Evolutionary conservation across 2,888 invertebrate genomes (phyloP).

Genomic region (Ornithoptera alexandrae): DNA sequence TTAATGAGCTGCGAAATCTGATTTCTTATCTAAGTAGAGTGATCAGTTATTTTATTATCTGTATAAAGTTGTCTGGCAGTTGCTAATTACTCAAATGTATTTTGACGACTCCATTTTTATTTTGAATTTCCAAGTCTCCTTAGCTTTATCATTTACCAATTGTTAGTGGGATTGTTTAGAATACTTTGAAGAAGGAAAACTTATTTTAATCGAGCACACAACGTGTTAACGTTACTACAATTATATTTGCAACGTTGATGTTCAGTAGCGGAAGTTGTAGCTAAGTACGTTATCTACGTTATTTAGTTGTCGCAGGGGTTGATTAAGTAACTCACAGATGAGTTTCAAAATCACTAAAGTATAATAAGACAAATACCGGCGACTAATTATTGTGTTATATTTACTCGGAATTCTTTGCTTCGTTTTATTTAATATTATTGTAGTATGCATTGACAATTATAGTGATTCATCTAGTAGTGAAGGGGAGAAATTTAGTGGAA

Average conservation of each 20-base stretch:
- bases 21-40: constrained; percentile 18
- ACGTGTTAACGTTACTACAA: neutral
- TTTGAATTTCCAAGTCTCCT: neutral
- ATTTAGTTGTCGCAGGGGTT: too few relatives aligned
- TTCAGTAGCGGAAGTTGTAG: neutral
- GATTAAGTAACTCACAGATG: too few relatives aligned
- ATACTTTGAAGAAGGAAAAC: neutral
- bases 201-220: too few relatives aligned
- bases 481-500: neutral
- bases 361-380: too few relatives aligned
- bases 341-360: too few relatives aligned
- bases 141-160: neutral
- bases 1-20: constrained; percentile 15
- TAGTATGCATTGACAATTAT: neutral
- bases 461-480: neutral
- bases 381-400: too few relatives aligned
- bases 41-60: constrained; percentile 11
- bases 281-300: too few relatives aligned
- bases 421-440: neutral
- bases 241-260: neutral
- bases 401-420: too few relatives aligned
- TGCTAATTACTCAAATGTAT: neutral
- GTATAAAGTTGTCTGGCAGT: neutral
- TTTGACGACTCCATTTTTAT: neutral
- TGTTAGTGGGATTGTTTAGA: neutral